A percentile compares a stretch with the other conserved stretches of the same genome.
These are phyloP conservation scores for Dryobota labecula DNA, from an alignment of 2,888 invertebrate species.

Conservation along the genomic window DNA sequence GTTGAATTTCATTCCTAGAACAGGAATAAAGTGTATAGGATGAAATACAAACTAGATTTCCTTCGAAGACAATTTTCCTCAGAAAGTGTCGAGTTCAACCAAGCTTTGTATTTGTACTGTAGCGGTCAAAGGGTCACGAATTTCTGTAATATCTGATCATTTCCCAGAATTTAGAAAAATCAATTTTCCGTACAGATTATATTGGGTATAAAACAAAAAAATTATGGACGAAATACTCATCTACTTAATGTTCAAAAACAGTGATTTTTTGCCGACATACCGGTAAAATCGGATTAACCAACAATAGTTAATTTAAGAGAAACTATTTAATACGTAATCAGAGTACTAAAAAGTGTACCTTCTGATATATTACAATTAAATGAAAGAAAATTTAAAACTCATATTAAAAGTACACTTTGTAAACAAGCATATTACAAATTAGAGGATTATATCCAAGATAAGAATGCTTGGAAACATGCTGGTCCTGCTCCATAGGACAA, in stretches of 20 bases:
- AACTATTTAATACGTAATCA: slow-evolving; percentile 28
- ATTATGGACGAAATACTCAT: neutral
- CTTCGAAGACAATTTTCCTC: slow-evolving; percentile 25
- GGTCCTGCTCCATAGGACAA: too few species aligned
- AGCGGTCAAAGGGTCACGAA: slow-evolving; percentile 16
- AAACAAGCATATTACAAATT: too few species aligned
- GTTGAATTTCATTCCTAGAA: slow-evolving; percentile 8
- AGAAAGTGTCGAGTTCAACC: slow-evolving; percentile 6
- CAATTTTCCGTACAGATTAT: neutral
- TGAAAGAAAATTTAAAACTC: too few species aligned
- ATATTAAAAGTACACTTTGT: too few species aligned
- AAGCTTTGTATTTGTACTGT: slow-evolving; percentile 1
- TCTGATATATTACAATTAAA: too few species aligned
- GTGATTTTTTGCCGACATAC: neutral
- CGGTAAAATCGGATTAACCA: neutral
- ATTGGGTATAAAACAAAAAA: neutral
- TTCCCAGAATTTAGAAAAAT: neutral
- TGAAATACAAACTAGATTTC: slow-evolving; percentile 32
- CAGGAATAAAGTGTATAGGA: slow-evolving; percentile 24
- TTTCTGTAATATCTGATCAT: neutral
- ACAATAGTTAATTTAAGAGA: slow-evolving; percentile 32
- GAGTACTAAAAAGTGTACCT: slow-evolving; percentile 36
- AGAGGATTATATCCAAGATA: too few species aligned
- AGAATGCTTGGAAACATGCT: too few species aligned
- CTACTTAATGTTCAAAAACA: too few species aligned